Percentiles rank a stretch among this genome's conserved stretches.
Evolutionary conservation across 2,888 invertebrate genomes (phyloP).

Genomic region (Napeogenes sylphis): DNA sequence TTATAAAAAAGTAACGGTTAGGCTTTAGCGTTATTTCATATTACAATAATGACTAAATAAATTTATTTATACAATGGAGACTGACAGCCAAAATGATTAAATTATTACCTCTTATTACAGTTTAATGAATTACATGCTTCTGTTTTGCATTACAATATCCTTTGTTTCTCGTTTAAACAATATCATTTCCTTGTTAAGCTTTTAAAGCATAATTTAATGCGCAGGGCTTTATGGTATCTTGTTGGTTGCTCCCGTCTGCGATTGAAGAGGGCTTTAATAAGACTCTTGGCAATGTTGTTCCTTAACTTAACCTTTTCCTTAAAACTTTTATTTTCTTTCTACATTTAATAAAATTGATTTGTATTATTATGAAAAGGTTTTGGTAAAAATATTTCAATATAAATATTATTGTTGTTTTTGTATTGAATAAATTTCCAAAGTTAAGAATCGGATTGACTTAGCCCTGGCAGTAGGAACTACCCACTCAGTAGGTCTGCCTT

Average conservation of each 20-base stretch:
- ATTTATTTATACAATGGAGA: neutral
- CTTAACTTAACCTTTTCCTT: neutral
- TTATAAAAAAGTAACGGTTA: too few species aligned
- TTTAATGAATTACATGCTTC: neutral
- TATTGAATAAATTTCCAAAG: too few species aligned
- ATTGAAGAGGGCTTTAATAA: neutral
- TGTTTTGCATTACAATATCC: neutral
- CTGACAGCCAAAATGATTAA: neutral
- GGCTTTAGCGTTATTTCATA: too few species aligned
- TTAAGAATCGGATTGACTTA: too few species aligned
- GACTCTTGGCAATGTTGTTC: neutral
- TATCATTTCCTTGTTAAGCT: conserved; percentile 15
- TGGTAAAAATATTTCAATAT: too few species aligned
- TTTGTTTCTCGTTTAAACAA: conserved; percentile 1
- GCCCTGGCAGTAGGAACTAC: too few species aligned
- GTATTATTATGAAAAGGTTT: too few species aligned
- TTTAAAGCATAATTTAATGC: conserved; percentile 14
- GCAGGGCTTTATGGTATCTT: conserved; percentile 5
- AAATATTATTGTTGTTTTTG: too few species aligned
- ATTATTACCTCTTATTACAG: neutral
- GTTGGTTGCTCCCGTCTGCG: conserved; percentile 1
- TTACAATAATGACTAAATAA: neutral
- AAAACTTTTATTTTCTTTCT: neutral
- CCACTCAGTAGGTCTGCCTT: too few species aligned
- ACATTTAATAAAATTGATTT: too few species aligned